phyloP scores from a whole-genome alignment of 1,140 invertebrate species.

The Psilanteris sp. region DNA sequence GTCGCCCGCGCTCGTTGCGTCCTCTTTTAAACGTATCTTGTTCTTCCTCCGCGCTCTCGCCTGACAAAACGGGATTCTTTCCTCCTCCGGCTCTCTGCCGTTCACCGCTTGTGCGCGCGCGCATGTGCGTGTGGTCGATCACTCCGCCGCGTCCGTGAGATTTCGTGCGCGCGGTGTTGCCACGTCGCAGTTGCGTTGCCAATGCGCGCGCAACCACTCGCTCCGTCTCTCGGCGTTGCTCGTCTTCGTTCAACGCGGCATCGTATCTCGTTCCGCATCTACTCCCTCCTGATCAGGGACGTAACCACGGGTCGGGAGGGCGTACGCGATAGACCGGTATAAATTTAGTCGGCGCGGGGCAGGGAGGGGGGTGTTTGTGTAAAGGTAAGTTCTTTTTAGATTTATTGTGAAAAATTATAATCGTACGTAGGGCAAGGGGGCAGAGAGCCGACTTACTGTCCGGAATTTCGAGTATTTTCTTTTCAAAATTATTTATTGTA shows the following conservation, averaged over 20 bases:
- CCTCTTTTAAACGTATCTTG: constrained; percentile 39
- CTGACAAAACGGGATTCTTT: constrained; percentile 78
- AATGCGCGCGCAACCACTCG: constrained; percentile 18
- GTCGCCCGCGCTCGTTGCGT: constrained; percentile 34
- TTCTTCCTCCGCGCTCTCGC: constrained; percentile 49
- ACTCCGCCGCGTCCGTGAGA: constrained; percentile 72
- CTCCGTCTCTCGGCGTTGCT: constrained; percentile 1
- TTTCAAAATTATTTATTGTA: no score
- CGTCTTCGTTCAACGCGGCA: constrained; percentile 8
- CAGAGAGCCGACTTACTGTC: no score
- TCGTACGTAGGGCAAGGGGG: no score
- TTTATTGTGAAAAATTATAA: constrained; percentile 12
- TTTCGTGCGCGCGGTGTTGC: constrained; percentile 67
- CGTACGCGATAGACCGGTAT: constrained; percentile 23
- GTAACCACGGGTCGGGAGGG: constrained; percentile 25
- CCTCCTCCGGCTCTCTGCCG: constrained; percentile 73
- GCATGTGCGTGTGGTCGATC: constrained; percentile 71
- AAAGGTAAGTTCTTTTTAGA: constrained; percentile 37
- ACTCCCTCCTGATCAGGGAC: constrained; percentile 29
- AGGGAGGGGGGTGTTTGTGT: constrained; percentile 16
- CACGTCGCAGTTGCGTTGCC: constrained; percentile 21
- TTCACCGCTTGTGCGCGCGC: constrained; percentile 68
- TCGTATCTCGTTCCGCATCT: constrained; percentile 24
- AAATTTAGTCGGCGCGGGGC: constrained; percentile 40
- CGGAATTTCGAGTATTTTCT: no score